Evolutionary conservation across 2,888 invertebrate species (phyloP).

Genomic region (Dromius quadrimaculatus): DNA sequence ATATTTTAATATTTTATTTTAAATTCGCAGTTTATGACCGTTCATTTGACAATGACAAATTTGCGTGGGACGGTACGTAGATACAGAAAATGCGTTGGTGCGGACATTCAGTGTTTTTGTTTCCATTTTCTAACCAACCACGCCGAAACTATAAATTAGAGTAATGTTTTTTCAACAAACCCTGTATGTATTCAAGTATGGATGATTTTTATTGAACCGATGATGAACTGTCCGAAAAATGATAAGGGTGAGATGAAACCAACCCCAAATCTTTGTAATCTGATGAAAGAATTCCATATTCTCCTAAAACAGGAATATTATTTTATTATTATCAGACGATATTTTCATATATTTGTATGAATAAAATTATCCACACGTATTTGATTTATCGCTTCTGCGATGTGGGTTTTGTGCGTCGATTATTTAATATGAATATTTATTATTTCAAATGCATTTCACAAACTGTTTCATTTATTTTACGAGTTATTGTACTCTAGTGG

Average conservation of each 20-base stretch:
- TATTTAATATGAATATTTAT: slow-evolving; percentile 10
- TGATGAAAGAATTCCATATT: background rate
- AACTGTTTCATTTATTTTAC: slow-evolving; percentile 22
- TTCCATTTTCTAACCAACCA: slow-evolving; percentile 14
- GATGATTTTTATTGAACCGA: background rate
- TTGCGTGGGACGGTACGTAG: background rate
- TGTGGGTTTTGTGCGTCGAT: no score
- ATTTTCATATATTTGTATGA: background rate
- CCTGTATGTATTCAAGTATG: background rate
- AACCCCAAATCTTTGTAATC: background rate
- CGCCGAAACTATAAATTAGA: no score
- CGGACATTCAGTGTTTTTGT: background rate
- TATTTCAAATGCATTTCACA: background rate
- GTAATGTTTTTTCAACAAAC: slow-evolving; percentile 7
- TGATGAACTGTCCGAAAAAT: background rate
- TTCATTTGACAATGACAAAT: slow-evolving; percentile 48
- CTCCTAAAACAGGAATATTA: background rate
- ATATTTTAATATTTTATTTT: slow-evolving; percentile 51
- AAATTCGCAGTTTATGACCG: slow-evolving; percentile 45
- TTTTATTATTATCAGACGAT: background rate
- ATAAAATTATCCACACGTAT: slow-evolving; percentile 2
- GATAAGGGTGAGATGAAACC: background rate
- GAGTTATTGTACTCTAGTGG: slow-evolving; percentile 7
- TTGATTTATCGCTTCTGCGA: no score
- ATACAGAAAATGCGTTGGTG: background rate